Conservation (phyloP, 2,888 invertebrate genomes). For the Aquatica leii region DNA sequence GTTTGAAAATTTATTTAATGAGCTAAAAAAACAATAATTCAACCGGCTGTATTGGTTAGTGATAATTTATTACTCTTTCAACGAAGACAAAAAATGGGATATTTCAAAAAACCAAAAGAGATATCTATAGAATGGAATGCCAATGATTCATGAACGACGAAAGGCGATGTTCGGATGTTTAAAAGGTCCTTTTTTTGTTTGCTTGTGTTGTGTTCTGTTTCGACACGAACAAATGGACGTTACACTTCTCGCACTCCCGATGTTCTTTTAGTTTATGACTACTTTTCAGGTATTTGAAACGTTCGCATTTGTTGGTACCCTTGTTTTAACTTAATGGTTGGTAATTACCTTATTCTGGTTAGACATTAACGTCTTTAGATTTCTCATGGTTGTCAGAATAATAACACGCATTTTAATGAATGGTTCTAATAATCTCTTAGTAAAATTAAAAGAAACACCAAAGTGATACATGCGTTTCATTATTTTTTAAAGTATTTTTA, state of each 20-base stretch:
- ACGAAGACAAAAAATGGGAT: conserved; percentile 42
- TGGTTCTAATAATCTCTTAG: conserved; percentile 5
- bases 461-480: neutral
- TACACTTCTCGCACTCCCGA: conserved; percentile 57
- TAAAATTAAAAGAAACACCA: neutral
- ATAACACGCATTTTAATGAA: conserved; percentile 1
- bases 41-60: conserved; percentile 57
- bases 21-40: conserved; percentile 60
- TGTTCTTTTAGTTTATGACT: conserved; percentile 54
- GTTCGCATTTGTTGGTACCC: conserved; percentile 38
- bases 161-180: conserved; percentile 60
- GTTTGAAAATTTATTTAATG: conserved; percentile 60
- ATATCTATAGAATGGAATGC: conserved; percentile 52
- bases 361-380: conserved; percentile 6
- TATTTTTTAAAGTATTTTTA: neutral
- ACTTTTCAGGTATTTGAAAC: conserved; percentile 27
- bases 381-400: conserved; percentile 16
- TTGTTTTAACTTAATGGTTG: conserved; percentile 40
- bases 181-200: conserved; percentile 55
- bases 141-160: conserved; percentile 61
- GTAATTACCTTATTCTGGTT: conserved; percentile 39
- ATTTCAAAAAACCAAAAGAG: conserved; percentile 36
- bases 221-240: conserved; percentile 60
- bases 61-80: conserved; percentile 54
- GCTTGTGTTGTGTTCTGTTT: conserved; percentile 57